Evolutionary conservation across 30 jellyfish, hydroid and myxozoan species (phyloP).

Genomic region (Aurelia sp.): DNA sequence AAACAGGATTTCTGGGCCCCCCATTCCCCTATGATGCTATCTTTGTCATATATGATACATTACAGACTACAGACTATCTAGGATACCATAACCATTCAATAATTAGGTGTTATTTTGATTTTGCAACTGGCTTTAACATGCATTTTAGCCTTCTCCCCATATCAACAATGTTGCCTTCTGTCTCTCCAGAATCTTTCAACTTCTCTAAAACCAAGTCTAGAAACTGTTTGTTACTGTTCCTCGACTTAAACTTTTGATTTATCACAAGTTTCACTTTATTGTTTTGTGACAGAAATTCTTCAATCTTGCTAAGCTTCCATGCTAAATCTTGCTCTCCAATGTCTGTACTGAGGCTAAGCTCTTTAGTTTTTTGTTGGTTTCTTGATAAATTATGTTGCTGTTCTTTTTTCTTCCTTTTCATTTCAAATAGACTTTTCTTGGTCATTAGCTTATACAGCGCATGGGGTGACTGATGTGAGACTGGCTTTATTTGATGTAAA

Average conservation of each 20-base stretch:
- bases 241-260: slow-evolving; percentile 43
- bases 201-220: neutral
- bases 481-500: slow-evolving; percentile 53
- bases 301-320: slow-evolving; percentile 47
- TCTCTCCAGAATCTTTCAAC: slow-evolving; percentile 44
- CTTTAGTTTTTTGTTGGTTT: slow-evolving; percentile 48
- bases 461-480: slow-evolving; percentile 55
- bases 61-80: neutral
- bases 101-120: neutral
- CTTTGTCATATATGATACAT: too few species aligned
- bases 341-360: slow-evolving; percentile 63
- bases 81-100: neutral
- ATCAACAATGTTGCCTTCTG: slow-evolving; percentile 35
- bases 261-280: slow-evolving; percentile 49
- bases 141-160: slow-evolving; percentile 42
- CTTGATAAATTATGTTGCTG: slow-evolving; percentile 9
- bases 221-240: slow-evolving; percentile 6
- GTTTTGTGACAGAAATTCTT: slow-evolving; percentile 44
- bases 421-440: slow-evolving; percentile 41
- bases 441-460: slow-evolving; percentile 53
- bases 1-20: too few species aligned
- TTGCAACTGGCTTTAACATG: slow-evolving; percentile 37
- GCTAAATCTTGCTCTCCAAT: slow-evolving; percentile 62
- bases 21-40: too few species aligned
- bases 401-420: slow-evolving; percentile 29